phyloP scores from a whole-genome alignment of 1,140 invertebrate species.

The Tetramorium simillimum region DNA sequence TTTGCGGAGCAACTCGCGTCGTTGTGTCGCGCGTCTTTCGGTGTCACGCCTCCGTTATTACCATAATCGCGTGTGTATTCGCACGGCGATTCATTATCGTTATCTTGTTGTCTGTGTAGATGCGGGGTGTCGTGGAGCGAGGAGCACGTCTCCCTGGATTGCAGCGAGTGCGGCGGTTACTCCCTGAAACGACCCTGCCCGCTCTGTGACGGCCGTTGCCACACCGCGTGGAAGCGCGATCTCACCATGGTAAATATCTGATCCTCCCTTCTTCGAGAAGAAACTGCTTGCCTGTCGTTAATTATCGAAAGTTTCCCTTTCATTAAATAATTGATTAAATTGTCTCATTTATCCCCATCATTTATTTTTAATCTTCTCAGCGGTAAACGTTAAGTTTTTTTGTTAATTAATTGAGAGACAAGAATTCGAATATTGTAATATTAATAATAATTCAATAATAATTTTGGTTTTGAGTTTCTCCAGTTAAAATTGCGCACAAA shows the following conservation, averaged over 20 bases:
- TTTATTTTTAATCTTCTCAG: background rate
- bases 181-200: constrained; percentile 91
- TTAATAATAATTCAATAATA: background rate
- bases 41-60: background rate
- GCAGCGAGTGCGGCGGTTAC: constrained; percentile 93
- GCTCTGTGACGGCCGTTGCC: constrained; percentile 91
- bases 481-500: background rate
- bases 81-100: constrained; percentile 2
- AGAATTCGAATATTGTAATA: background rate
- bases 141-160: constrained; percentile 92
- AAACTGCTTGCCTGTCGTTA: background rate
- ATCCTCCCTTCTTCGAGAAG: background rate
- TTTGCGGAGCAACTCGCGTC: background rate
- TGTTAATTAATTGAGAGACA: background rate
- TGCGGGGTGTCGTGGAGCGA: constrained; percentile 94
- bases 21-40: background rate
- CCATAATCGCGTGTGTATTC: background rate
- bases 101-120: constrained; percentile 80
- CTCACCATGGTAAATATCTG: constrained; percentile 89
- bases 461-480: background rate
- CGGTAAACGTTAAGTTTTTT: background rate
- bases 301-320: background rate
- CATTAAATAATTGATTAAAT: constrained; percentile 3
- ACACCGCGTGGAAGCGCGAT: constrained; percentile 91
- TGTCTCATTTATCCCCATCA: background rate